A percentile compares a stretch with the other conserved stretches of the same genome.
Conservation (phyloP, 2,113 vertebrate species). For the Equus przewalskii region DNA sequence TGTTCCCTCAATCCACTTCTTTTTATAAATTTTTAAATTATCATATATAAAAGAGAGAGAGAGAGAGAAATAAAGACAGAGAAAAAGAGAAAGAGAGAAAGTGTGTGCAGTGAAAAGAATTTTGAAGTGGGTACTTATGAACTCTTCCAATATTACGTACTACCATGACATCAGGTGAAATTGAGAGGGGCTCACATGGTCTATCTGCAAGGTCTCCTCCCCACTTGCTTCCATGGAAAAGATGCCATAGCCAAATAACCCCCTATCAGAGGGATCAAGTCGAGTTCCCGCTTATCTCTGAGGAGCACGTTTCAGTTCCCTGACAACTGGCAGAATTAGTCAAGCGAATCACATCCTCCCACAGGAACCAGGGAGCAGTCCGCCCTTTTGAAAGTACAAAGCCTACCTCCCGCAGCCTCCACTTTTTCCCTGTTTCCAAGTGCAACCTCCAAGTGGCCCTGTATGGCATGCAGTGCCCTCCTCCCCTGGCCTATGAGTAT, state of each 20-base stretch:
- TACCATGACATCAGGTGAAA: neutral
- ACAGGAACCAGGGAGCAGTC: neutral
- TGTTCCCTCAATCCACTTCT: neutral
- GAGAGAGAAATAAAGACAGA: neutral
- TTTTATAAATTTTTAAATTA: neutral
- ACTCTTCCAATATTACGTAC: neutral
- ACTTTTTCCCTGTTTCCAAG: neutral
- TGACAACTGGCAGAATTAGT: neutral
- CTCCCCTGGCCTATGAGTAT: neutral
- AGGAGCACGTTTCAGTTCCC: neutral
- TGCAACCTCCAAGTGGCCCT: neutral
- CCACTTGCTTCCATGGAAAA: neutral
- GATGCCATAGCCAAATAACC: neutral
- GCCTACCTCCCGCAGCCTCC: neutral
- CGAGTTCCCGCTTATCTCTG: neutral
- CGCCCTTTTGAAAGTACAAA: neutral
- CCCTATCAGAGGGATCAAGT: too few relatives aligned
- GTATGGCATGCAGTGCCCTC: neutral
- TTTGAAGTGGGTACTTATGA: neutral
- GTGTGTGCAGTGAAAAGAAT: neutral
- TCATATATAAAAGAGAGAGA: neutral
- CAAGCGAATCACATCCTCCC: neutral
- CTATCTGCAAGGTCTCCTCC: neutral
- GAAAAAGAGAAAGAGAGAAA: neutral
- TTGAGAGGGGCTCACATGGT: neutral